Base-by-base conservation (phyloP, 2,888 invertebrate genomes). In the Orthonevra nobilis region DNA sequence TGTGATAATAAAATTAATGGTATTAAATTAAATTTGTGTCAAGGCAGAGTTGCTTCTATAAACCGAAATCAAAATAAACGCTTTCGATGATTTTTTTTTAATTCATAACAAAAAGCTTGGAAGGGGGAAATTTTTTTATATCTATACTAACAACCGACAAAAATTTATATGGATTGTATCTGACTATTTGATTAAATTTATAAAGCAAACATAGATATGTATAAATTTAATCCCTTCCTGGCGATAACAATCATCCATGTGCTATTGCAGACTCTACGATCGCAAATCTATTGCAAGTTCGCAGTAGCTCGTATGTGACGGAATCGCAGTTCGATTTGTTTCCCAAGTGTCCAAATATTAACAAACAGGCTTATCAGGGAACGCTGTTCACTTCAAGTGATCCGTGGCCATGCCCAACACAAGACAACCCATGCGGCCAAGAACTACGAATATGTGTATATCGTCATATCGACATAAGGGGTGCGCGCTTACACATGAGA, bases 391-490 rank as follows among this genome's bases (percentile, higher is more conserved):
- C 34, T 79, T 73, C 60, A 79, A 79, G 30, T 79, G 72, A 79
- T 79, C 79, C 79, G 48, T 68, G 66, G 61, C 66, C 66, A 61
- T 70, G 70, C 70, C 64, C 38, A 74, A 64, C 44, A 52, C 15
- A 64, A 70, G 32, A 54, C 17, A 40, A 17, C 54, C 30, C 40
- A 26, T 9, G 56, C 63, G 77, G 63, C 60, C n/a, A n/a, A n/a
- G 64, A 70, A 58, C 69, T 23, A 5, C 3, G 23, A 64, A 50
- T 69, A 58, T n/a, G 30, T 44, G 61, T 56, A n/a, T n/a, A n/a
- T n/a, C n/a, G n/a, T n/a, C n/a, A n/a, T n/a, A n/a, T n/a, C n/a
- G n/a, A n/a, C 50, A 23, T 77, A 64, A 64, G 77, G n/a, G 77
- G 72, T 79, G 72, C 64, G 40, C 58, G 23, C 42, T 44, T 52